Evolutionary conservation across 2,888 invertebrate species (phyloP), one percentile per base, ranked within the genome.

Genomic region (Ophion obscuratus): DNA sequence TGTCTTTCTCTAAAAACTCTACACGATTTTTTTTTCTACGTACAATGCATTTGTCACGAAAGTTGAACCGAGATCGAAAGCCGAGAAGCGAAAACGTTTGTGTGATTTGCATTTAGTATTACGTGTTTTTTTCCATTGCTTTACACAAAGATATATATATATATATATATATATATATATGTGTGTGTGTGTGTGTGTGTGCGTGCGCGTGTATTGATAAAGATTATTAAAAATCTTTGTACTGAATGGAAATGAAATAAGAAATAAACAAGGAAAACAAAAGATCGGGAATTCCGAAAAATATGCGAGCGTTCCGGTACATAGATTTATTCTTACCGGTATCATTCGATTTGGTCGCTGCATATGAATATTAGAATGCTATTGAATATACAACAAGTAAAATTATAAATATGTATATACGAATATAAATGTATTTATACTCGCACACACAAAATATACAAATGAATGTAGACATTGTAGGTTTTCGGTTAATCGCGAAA

Each of bases 271-370:
- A 24, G 10, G 36, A 68, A 57, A 73, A 27, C 0, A 67, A 73
- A 73, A 57, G 24, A 67, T 85, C 82, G 74, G 84, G 73, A 86
- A 87, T 87, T 87, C 88, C 85, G 68, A 84, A 83, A 62, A 73
- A 87, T 88, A 81, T 88, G 87, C 86, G 84, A n/a, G 80, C 71
- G 40, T 74, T 85, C 24, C 27, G 82, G 79, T 82, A 79, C 71
- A 79, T 76, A 67, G 79, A 77, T 81, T 78, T 84, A 64, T 74
- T 81, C 68, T 82, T 62, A 83, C 75, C 66, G 85, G 85, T 83
- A 81, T 79, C 85, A 83, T 83, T 84, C 57, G 86, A 84, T 84
- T 73, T 79, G 84, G 70, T 59, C 81, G 79, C 82, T 71, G 82
- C 71, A 79, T 75, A 75, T n/a, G 75, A 68, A 83, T 76, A 79